A percentile compares a stretch with the other conserved stretches of the same genome.
These are phyloP conservation scores for Ypsolopha scabrella DNA, from an alignment of 2,888 invertebrate species.

Conservation along the genomic window DNA sequence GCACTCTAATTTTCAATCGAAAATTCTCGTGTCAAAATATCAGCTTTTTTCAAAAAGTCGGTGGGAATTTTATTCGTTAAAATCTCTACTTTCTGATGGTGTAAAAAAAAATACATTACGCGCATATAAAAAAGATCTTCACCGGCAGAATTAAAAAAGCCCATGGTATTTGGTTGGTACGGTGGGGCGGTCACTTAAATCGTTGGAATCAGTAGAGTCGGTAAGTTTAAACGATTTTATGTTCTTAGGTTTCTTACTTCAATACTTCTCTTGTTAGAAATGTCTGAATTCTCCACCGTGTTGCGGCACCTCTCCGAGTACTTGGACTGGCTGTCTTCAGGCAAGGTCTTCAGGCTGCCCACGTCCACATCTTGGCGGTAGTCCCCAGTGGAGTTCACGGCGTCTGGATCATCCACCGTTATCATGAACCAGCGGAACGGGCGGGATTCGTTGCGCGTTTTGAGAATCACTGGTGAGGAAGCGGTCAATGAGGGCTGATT, in stretches of 20 bases:
- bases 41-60: no score
- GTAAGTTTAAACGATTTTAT: background rate
- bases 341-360: conserved; percentile 46
- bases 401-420: conserved; percentile 49
- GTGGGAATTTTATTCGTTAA: no score
- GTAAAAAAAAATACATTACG: no score
- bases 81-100: no score
- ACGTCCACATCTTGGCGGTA: conserved; percentile 32
- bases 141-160: no score
- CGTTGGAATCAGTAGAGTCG: no score
- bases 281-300: conserved; percentile 51
- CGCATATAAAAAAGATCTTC: no score
- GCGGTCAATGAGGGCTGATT: background rate
- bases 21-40: no score
- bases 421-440: conserved; percentile 59
- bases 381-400: conserved; percentile 30
- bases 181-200: no score
- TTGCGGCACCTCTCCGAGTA: conserved; percentile 50
- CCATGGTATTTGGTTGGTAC: no score
- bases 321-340: conserved; percentile 29
- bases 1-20: no score
- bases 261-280: conserved; percentile 36
- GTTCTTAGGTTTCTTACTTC: conserved; percentile 25
- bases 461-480: conserved; percentile 3
- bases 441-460: conserved; percentile 14